Evolutionary conservation across 2,888 invertebrate species (phyloP).

Genomic region (Netelia melanura): DNA sequence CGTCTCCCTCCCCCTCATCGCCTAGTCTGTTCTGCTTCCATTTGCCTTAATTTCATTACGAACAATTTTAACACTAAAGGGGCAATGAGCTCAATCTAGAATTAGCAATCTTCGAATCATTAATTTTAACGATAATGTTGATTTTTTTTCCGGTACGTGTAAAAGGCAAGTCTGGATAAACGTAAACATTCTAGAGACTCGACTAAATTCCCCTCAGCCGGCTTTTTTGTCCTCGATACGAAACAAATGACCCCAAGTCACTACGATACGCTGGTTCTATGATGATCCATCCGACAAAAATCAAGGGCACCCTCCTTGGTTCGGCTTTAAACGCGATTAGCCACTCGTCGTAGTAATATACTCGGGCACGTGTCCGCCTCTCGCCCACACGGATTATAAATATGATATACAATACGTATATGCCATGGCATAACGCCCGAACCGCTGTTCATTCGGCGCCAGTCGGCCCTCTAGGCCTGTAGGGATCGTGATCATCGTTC

Average conservation of each 20-base stretch:
- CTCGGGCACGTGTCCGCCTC: slow-evolving; percentile 82
- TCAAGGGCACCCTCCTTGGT: slow-evolving; percentile 34
- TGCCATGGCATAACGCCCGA: neutral
- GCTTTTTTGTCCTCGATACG: too few relatives aligned
- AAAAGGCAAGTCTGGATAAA: too few relatives aligned
- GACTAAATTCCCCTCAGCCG: too few relatives aligned
- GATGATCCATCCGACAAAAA: slow-evolving; percentile 29
- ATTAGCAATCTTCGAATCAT: neutral
- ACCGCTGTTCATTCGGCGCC: slow-evolving; percentile 47
- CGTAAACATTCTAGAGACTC: too few relatives aligned
- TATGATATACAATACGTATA: slow-evolving; percentile 79
- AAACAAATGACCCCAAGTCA: too few relatives aligned
- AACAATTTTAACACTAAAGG: neutral
- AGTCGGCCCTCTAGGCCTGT: slow-evolving; percentile 47
- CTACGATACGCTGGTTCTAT: too few relatives aligned
- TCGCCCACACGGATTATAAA: slow-evolving; percentile 84
- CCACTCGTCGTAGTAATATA: slow-evolving; percentile 72
- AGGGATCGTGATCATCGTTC: slow-evolving; percentile 64
- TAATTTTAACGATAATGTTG: too few relatives aligned
- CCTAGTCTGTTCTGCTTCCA: slow-evolving; percentile 33
- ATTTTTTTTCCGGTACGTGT: too few relatives aligned
- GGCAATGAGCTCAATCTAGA: neutral
- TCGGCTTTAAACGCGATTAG: slow-evolving; percentile 82
- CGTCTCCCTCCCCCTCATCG: neutral
- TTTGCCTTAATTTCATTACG: slow-evolving; percentile 52